phyloP scores from a whole-genome alignment of 2,888 invertebrate species.

The Ryuthela nishihirai region DNA sequence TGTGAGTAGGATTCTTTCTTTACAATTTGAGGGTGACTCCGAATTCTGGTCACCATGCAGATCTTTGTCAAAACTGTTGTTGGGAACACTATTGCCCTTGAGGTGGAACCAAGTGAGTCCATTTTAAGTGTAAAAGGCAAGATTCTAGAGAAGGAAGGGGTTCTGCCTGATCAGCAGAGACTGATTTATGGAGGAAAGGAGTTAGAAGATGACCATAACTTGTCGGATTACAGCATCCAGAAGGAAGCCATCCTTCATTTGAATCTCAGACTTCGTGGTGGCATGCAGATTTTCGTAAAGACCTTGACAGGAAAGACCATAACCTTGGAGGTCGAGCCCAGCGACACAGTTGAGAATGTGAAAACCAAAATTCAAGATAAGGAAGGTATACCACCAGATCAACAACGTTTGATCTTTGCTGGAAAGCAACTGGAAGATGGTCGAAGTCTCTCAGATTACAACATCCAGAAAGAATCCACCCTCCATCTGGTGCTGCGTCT shows the following conservation, averaged over 20 bases:
- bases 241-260: slow-evolving; percentile 54
- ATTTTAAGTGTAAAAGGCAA: slow-evolving; percentile 94
- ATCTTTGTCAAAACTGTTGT: slow-evolving; percentile 94
- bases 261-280: slow-evolving; percentile 48
- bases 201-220: slow-evolving; percentile 60
- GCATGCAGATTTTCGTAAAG: slow-evolving; percentile 96
- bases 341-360: slow-evolving; percentile 91
- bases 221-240: slow-evolving; percentile 63
- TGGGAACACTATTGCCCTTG: slow-evolving; percentile 88
- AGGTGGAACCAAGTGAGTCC: slow-evolving; percentile 87
- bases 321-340: slow-evolving; percentile 86
- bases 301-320: slow-evolving; percentile 94
- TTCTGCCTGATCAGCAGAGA: slow-evolving; percentile 85
- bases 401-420: slow-evolving; percentile 69
- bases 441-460: slow-evolving; percentile 60
- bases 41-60: too few species aligned
- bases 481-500: slow-evolving; percentile 59
- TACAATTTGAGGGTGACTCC: too few species aligned
- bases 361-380: slow-evolving; percentile 89
- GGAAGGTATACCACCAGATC: slow-evolving; percentile 86
- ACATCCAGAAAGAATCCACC: slow-evolving; percentile 70
- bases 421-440: slow-evolving; percentile 63
- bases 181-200: slow-evolving; percentile 64
- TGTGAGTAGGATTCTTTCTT: too few species aligned
- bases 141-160: slow-evolving; percentile 87